These are phyloP conservation scores for Phalanger gymnotis DNA, from an alignment of 2,797 vertebrate species.

Conservation along the genomic window DNA sequence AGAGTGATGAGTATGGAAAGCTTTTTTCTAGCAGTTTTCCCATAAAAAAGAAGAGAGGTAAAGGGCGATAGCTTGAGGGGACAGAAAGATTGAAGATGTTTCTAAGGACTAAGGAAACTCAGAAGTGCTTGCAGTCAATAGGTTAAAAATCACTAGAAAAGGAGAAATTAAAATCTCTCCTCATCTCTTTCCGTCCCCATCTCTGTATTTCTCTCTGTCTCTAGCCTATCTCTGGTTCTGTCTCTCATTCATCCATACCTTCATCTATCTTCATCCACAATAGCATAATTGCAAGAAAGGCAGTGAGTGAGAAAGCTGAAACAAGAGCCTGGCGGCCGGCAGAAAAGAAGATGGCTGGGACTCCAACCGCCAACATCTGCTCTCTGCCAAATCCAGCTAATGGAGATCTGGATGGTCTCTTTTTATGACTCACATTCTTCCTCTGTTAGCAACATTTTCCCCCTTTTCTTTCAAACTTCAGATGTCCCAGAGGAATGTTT, in stretches of 20 bases:
- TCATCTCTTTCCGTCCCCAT: not conserved
- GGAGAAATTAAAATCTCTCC: not conserved
- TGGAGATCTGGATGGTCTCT: constrained; percentile 10
- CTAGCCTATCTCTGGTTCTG: too few species aligned
- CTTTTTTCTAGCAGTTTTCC: not conserved
- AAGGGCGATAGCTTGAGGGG: not conserved
- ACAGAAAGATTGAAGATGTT: not conserved
- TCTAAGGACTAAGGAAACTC: not conserved
- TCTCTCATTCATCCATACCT: not conserved
- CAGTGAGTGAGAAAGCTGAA: not conserved
- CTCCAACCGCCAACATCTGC: constrained; percentile 54
- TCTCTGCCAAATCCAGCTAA: constrained; percentile 17
- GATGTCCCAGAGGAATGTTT: constrained; percentile 73
- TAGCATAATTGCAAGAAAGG: not conserved
- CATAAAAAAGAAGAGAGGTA: not conserved
- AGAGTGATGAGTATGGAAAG: not conserved
- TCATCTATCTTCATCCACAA: not conserved
- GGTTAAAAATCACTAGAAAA: not conserved
- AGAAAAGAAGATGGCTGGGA: not conserved
- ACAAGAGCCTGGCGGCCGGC: not conserved
- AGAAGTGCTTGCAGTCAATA: not conserved
- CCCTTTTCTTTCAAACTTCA: constrained; percentile 54
- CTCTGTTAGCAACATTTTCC: constrained; percentile 48
- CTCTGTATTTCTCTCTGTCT: too few species aligned
- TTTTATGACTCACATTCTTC: constrained; percentile 66